Percentiles rank a stretch among this genome's conserved stretches.
Evolutionary conservation across 37 sponge, comb jelly and placozoan species (phyloP).

Genomic region (Spongilla lacustris): DNA sequence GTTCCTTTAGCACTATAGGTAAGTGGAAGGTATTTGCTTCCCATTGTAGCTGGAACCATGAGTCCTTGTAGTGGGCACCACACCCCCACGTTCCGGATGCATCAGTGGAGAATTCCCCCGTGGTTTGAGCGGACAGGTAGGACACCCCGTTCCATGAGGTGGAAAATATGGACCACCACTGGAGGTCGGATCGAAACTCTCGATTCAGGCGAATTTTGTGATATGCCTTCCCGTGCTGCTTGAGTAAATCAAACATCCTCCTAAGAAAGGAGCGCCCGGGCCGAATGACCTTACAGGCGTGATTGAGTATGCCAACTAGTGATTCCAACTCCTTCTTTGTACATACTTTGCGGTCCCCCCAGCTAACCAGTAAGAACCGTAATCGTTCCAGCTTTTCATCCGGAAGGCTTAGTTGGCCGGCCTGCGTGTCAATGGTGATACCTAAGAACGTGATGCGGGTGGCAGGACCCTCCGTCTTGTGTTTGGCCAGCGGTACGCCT

Average conservation of each 20-base stretch:
- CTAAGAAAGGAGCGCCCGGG: slow-evolving; percentile 23
- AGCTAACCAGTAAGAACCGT: neutral
- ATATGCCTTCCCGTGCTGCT: neutral
- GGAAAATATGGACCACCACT: slow-evolving; percentile 1
- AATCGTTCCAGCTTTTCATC: slow-evolving; percentile 16
- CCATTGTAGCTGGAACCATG: slow-evolving; percentile 62
- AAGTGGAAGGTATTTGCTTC: neutral
- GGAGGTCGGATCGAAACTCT: slow-evolving; percentile 10
- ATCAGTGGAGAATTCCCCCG: slow-evolving; percentile 9
- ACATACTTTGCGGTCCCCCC: neutral
- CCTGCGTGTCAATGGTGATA: slow-evolving; percentile 21
- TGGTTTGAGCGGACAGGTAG: neutral
- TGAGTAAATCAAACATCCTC: slow-evolving; percentile 23
- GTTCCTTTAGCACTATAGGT: slow-evolving; percentile 59
- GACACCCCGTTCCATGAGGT: slow-evolving; percentile 54
- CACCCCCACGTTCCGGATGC: slow-evolving; percentile 38
- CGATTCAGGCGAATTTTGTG: slow-evolving; percentile 3
- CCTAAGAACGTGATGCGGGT: slow-evolving; percentile 43
- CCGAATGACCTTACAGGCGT: slow-evolving; percentile 26
- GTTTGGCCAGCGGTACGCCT: slow-evolving; percentile 43
- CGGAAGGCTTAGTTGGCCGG: neutral
- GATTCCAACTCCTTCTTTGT: neutral
- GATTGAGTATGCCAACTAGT: neutral
- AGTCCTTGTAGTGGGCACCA: slow-evolving; percentile 27
- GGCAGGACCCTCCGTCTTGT: slow-evolving; percentile 58